Evolutionary conservation across 2,888 invertebrate genomes (phyloP).

Genomic region (Phortica magna): DNA sequence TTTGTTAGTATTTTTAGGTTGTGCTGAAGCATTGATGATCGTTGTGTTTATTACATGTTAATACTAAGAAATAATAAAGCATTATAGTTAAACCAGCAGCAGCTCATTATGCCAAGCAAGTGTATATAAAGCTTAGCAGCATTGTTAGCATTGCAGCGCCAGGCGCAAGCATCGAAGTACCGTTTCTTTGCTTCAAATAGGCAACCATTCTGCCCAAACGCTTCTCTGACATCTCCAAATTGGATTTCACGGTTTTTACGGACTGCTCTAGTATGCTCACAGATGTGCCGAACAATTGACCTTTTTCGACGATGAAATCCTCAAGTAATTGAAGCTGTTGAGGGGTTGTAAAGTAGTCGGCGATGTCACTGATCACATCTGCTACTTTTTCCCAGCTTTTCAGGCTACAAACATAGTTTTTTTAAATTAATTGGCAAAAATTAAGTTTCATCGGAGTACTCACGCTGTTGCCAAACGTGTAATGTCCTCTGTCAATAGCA

Average conservation of each 20-base stretch:
- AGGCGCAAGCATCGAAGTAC: slow-evolving; percentile 26
- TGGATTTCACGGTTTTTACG: slow-evolving; percentile 57
- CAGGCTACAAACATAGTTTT: slow-evolving; percentile 54
- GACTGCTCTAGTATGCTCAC: slow-evolving; percentile 53
- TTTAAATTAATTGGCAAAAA: not conserved
- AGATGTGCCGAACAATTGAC: slow-evolving; percentile 56
- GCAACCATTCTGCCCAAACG: slow-evolving; percentile 52
- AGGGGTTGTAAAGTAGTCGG: slow-evolving; percentile 61
- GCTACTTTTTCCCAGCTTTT: slow-evolving; percentile 63
- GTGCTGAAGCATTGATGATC: not conserved
- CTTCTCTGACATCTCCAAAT: slow-evolving; percentile 69
- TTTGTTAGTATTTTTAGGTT: not conserved
- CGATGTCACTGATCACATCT: slow-evolving; percentile 55
- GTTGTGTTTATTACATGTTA: not conserved
- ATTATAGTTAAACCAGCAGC: not conserved
- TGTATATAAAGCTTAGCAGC: not conserved
- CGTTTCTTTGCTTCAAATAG: slow-evolving; percentile 56
- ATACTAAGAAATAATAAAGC: not conserved
- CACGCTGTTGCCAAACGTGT: slow-evolving; percentile 58
- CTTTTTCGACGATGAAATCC: slow-evolving; percentile 52
- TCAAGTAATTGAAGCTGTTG: slow-evolving; percentile 56
- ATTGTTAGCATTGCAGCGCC: not conserved
- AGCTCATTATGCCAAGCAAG: not conserved
- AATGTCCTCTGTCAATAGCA: slow-evolving; percentile 53
- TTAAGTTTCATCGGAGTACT: slow-evolving; percentile 43